phyloP scores from a whole-genome alignment of 2,888 invertebrate genomes.

The Sinelater perroti region DNA sequence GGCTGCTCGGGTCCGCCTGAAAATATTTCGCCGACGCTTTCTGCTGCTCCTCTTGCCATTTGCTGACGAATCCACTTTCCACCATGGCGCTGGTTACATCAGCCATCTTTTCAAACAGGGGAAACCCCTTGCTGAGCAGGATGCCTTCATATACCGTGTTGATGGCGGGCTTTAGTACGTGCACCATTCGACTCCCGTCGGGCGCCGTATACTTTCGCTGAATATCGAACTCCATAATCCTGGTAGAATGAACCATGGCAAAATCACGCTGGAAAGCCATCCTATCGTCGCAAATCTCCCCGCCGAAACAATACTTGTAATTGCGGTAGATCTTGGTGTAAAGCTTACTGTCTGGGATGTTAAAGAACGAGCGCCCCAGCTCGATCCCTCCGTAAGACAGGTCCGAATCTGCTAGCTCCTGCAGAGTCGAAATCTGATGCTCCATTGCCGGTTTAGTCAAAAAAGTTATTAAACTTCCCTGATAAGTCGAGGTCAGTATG shows the following conservation, averaged over 20 bases:
- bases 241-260: conserved; percentile 39
- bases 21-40: too few relatives aligned
- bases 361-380: not conserved
- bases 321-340: not conserved
- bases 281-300: conserved; percentile 39
- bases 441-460: conserved; percentile 65
- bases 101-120: not conserved
- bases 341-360: not conserved
- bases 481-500: conserved; percentile 65
- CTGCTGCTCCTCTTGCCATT: conserved; percentile 5
- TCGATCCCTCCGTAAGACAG: conserved; percentile 57
- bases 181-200: conserved; percentile 37
- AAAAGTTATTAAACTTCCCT: conserved; percentile 67
- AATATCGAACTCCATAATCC: conserved; percentile 39
- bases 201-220: conserved; percentile 37
- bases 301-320: conserved; percentile 36
- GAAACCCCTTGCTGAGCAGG: conserved; percentile 2
- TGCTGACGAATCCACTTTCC: conserved; percentile 7
- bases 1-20: too few relatives aligned
- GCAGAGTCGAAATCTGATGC: conserved; percentile 64
- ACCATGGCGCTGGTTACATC: not conserved
- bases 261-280: conserved; percentile 42
- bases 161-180: conserved; percentile 29
- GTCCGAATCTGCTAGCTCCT: conserved; percentile 63
- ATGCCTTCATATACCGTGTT: not conserved